Evolutionary conservation across 2,888 invertebrate species (phyloP), one percentile per base, ranked within the genome.

Genomic region (Steinernema scapterisci): DNA sequence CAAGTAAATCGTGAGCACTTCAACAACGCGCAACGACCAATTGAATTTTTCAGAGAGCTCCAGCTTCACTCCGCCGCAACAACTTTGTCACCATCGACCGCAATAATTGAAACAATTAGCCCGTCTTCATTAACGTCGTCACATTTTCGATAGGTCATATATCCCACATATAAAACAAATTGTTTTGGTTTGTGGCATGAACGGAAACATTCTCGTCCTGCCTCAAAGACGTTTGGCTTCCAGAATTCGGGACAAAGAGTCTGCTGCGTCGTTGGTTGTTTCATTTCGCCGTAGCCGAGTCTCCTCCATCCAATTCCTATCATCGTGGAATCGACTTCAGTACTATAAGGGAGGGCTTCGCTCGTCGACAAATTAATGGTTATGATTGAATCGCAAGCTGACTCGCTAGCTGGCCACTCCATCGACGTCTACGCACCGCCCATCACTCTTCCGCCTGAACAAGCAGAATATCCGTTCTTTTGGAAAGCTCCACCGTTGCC

Each of bases 391-490:
- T 27, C 63, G 63, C n/a, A 7, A 48, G 48, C 48, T 48, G 19
- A 19, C 48, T 48, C n/a, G 27, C 31, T 27, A 1, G 31, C 31
- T 25, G 13, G 63, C 31, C 31, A 63, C 63, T 31, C 31, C 27
- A 63, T 13, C 63, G 63, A 63, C n/a, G 54, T 38, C 38, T 19
- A 16, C 27, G 38, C 27, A 63, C 63, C 63, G 63, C 63, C 63
- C 31, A 25, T 63, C 63, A 21, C 16, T 63, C 27, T 38, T 63
- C 27, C 3, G 27, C 1, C 31, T n/a, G 63, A 31, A 63, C 63
- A 31, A 63, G 31, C 31, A 31, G 31, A 63, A 54, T 54, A 23
- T 54, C 21, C 27, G 31, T 31, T 13, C 63, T 31, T 19, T 63
- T 63, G 3, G 38, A 38, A 38, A 63, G 25, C 27, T 38, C 31